Base-by-base conservation (phyloP, 2,888 invertebrate genomes). In the Xestia rhomboidea region DNA sequence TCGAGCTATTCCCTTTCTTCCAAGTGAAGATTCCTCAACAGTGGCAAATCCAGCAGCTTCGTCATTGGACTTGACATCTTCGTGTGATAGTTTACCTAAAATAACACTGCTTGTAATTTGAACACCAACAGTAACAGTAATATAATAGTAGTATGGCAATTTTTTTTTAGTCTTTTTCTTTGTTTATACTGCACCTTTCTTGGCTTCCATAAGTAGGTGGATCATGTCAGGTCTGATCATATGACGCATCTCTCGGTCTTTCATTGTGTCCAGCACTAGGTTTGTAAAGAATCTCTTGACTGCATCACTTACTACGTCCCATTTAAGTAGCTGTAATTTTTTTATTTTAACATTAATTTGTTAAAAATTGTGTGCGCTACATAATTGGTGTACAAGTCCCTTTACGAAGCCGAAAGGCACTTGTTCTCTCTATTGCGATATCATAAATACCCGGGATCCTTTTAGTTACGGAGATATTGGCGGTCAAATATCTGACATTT, bases 181-280 rank as follows among this genome's bases (percentile, higher is more conserved):
- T n/a, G 13, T 63, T 30, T 5, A 70, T 3, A 63, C 15, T 30
- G 0, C n/a, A 93, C 95, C 96, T 90, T 95, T 96, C 79, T 95
- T 96, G n/a, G 97, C 96, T 87, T 97, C 96, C 94, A 97, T 94
- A 0, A 97, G 91, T 5, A 97, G 82, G 79, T 97, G 95, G n/a
- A 97, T 97, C 97, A 97, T 97, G 79, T 97, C 97, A 5, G 95
- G 95, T 27, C 97, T 92, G 8, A 94, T 86, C n/a, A 96, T 95
- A 4, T 94, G 89, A 2, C 92, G 77, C 34, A 89, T 73, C 44
- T 95, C 93, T 0, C 97, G 90, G 2, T 95, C 89, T 62, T 90
- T 89, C 92, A 97, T 96, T 2, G 96, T 93, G 2, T 90, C 90
- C 27, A 92, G 77, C 0, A 97, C 94, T 34, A 96, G 80, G 0